phyloP scores from a whole-genome alignment of 1,140 invertebrate species.

The Zaprionus africanus region DNA sequence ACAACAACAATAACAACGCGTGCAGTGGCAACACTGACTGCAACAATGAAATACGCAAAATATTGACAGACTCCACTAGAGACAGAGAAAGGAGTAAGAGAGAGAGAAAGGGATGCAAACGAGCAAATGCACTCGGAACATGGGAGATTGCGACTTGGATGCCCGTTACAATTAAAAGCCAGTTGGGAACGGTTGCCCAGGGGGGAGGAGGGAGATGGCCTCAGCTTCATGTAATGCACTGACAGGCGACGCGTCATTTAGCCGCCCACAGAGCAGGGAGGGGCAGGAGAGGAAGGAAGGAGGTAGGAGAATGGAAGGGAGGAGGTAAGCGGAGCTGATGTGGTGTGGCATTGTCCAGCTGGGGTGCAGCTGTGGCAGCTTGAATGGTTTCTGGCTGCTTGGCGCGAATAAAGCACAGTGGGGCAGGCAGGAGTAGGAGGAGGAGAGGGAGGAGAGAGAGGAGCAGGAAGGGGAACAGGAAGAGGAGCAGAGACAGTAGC shows the following conservation, averaged over 20 bases:
- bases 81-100: background rate
- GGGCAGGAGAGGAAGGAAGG: constrained; percentile 19
- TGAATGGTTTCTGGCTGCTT: constrained; percentile 62
- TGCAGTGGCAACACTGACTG: constrained; percentile 41
- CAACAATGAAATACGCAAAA: constrained; percentile 81
- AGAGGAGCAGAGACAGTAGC: no score
- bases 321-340: background rate
- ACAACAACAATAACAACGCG: constrained; percentile 40
- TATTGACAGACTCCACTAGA: constrained; percentile 63
- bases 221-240: constrained; percentile 64
- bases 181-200: constrained; percentile 3
- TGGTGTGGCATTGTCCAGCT: constrained; percentile 31
- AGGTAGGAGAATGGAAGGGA: background rate
- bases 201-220: background rate
- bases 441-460: no score
- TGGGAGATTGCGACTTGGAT: constrained; percentile 52
- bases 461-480: background rate
- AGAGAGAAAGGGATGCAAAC: constrained; percentile 1
- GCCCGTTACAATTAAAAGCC: constrained; percentile 72
- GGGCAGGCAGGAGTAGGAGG: no score
- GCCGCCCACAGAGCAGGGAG: constrained; percentile 32
- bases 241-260: constrained; percentile 77
- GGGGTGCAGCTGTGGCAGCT: constrained; percentile 64
- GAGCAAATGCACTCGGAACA: constrained; percentile 65
- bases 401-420: constrained; percentile 72